Base-by-base conservation (phyloP, 2,113 vertebrate species). In the Gnathonemus echidnorhynchus region DNA sequence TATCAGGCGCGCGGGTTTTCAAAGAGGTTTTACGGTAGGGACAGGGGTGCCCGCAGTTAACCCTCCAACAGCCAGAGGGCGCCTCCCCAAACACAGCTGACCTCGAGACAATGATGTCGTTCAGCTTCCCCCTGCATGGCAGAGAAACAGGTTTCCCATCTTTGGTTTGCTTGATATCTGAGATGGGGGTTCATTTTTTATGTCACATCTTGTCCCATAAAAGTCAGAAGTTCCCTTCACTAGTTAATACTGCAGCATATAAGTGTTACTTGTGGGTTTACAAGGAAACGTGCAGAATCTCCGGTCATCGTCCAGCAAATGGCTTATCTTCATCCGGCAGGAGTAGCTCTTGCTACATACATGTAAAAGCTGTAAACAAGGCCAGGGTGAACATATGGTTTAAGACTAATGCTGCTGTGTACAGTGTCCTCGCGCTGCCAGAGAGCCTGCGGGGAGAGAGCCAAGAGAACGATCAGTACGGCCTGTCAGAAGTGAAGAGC, bases 111-210 rank as follows among this genome's bases (percentile, higher is more conserved):
- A 21, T 88, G 89, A 92, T 93, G 95, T 95, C 58, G 53, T 89
- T 94, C 96, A 95, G 94, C 49, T 88, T 93, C 92, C 95, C 97
- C 96, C 98, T 99, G 98, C 98, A 99, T 95, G 96, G 98, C 98
- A 99, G 98, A 97, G 96, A 98, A 96, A 97, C 93, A 93, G 93
- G 96, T 93, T 95, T 95, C 95, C 94, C 97, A 96, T 95, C 97
- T 98, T 98, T 98, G 97, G 97, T 98, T 97, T 96, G 39, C 94
- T 93, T 86, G 88, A 93, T 92, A 91, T 93, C 90, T 92, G 92
- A 92, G 92, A 91, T 56, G 92, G 91, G 92, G 56, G 19, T 88
- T 88, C 7, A 8, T 45, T 45, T 92, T 39, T 62, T 88, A 66
- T 62, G 53, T n/a, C 91, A 92, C 93, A 91, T 91, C 70, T 91